Percentiles rank a stretch among this genome's conserved stretches.
These are phyloP conservation scores for Xiphydria camelus DNA, from an alignment of 2,888 invertebrate species.

Conservation along the genomic window DNA sequence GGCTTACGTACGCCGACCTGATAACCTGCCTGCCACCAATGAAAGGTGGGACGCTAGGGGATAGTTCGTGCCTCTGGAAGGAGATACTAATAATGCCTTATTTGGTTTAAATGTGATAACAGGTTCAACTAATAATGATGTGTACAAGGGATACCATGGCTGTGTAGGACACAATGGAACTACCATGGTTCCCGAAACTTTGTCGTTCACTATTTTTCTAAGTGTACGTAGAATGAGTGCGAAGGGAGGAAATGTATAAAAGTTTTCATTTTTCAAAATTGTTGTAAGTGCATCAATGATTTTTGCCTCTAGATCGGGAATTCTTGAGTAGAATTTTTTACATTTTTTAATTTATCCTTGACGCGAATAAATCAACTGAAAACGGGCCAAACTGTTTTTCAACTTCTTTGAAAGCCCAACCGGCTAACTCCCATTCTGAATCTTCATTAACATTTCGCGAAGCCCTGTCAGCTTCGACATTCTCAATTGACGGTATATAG, in stretches of 20 bases:
- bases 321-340: conserved; percentile 22
- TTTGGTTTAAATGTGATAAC: neutral
- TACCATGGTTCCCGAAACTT: conserved; percentile 20
- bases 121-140: conserved; percentile 10
- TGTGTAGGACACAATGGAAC: conserved; percentile 23
- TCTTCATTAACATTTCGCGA: conserved; percentile 26
- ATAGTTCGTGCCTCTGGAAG: conserved; percentile 1
- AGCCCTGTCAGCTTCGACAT: conserved; percentile 23
- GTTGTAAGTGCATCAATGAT: conserved; percentile 27
- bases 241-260: conserved; percentile 31
- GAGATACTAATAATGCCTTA: no score
- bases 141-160: conserved; percentile 24
- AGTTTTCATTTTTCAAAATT: conserved; percentile 20
- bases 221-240: conserved; percentile 16
- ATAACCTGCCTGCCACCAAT: conserved; percentile 24
- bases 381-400: conserved; percentile 14
- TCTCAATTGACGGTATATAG: conserved; percentile 26
- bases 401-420: conserved; percentile 18
- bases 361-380: conserved; percentile 27
- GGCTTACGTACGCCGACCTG: conserved; percentile 13
- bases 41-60: conserved; percentile 18
- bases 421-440: conserved; percentile 23
- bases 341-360: conserved; percentile 27
- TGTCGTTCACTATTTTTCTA: conserved; percentile 23
- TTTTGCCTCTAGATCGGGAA: conserved; percentile 21